A percentile compares a stretch with the other conserved stretches of the same genome.
Evolutionary conservation across 2,888 invertebrate genomes (phyloP).

Genomic region (Cylindroiulus punctatus): DNA sequence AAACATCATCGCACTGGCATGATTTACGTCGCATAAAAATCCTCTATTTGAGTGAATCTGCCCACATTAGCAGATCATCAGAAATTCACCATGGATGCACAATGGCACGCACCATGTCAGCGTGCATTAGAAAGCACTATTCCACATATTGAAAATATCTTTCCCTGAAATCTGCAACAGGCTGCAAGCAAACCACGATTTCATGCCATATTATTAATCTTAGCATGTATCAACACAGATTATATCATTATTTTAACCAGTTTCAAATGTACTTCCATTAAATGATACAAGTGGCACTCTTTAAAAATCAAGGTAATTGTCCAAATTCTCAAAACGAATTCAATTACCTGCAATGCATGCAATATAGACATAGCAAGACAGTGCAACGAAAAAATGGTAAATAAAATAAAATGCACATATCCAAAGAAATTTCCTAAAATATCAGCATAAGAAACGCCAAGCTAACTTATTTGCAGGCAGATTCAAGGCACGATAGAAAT

Average conservation of each 20-base stretch:
- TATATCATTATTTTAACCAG: background rate
- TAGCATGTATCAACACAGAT: background rate
- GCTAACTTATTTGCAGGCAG: slow-evolving; percentile 11
- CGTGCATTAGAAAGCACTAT: too few relatives aligned
- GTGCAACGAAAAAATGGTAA: background rate
- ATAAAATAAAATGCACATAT: slow-evolving; percentile 5
- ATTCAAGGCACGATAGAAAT: slow-evolving; percentile 7
- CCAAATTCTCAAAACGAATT: background rate
- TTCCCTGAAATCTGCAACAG: background rate
- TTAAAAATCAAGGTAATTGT: background rate
- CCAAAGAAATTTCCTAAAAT: background rate
- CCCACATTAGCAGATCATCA: background rate
- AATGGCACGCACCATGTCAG: background rate
- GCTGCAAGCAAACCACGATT: too few relatives aligned
- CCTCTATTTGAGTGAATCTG: background rate
- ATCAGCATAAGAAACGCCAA: background rate
- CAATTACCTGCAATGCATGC: too few relatives aligned
- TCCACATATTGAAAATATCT: too few relatives aligned
- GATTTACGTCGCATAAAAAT: too few relatives aligned
- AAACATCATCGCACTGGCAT: background rate
- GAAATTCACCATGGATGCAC: background rate
- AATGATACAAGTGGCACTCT: background rate
- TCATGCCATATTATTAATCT: background rate
- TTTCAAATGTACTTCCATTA: background rate
- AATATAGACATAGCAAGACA: too few relatives aligned